These are phyloP conservation scores for Pseudorhiza aurosa DNA, from an alignment of 30 jellyfish, hydroid and myxozoan genomes.

Conservation along the genomic window DNA sequence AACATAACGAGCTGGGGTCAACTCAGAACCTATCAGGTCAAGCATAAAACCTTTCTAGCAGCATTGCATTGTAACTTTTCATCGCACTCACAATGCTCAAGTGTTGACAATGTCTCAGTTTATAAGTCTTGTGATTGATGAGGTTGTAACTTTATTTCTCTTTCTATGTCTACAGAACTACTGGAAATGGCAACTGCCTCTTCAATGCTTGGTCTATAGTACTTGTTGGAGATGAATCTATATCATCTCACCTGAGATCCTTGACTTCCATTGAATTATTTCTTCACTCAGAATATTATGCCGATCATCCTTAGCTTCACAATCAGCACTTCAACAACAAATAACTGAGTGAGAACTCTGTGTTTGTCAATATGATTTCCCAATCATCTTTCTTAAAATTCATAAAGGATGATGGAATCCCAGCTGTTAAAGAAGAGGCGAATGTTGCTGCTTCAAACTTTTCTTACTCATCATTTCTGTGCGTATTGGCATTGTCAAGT, in stretches of 20 bases:
- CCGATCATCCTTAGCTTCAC: conserved; percentile 20
- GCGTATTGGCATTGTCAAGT: conserved; percentile 17
- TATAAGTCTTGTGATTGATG: too few species aligned
- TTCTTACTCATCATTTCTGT: conserved; percentile 37
- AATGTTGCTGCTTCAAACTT: background rate
- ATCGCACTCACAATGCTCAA: too few species aligned
- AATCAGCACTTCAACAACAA: background rate
- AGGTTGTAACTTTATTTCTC: too few species aligned
- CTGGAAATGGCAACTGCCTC: conserved; percentile 47
- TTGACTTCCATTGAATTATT: conserved; percentile 48
- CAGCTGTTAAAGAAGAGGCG: conserved; percentile 29
- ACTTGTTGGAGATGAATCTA: conserved; percentile 26
- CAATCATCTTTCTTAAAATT: background rate
- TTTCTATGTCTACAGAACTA: conserved; percentile 7
- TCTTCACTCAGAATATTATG: background rate
- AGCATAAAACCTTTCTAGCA: too few species aligned
- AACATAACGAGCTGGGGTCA: too few species aligned
- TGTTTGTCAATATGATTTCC: conserved; percentile 9
- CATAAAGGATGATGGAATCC: background rate
- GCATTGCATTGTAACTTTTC: too few species aligned
- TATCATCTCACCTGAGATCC: conserved; percentile 18
- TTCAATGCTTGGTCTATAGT: conserved; percentile 40
- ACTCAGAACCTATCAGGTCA: too few species aligned
- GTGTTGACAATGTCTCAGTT: too few species aligned
- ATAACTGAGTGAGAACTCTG: background rate